Evolutionary conservation across 2,113 vertebrate species (phyloP).

Genomic region (Sceloporus undulatus): DNA sequence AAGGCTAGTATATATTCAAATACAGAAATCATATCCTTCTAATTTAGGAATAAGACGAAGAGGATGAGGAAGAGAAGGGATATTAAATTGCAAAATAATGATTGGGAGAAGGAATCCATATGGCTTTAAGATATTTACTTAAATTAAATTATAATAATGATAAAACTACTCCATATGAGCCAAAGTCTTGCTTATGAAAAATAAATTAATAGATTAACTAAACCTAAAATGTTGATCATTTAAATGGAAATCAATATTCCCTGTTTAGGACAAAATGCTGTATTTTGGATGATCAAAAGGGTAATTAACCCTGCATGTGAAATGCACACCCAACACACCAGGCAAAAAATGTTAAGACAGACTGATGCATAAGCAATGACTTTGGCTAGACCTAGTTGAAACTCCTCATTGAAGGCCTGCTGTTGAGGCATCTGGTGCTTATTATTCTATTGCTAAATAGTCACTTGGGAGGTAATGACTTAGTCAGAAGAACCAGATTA

Average conservation of each 20-base stretch:
- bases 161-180: background rate
- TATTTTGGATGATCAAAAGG: conserved; percentile 32
- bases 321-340: background rate
- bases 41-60: background rate
- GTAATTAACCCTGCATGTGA: background rate
- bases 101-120: background rate
- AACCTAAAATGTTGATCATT: background rate
- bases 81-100: background rate
- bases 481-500: conserved; percentile 44
- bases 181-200: background rate
- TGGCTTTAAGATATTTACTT: background rate
- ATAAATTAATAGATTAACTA: background rate
- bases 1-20: too few relatives aligned
- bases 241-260: conserved; percentile 19
- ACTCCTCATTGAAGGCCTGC: conserved; percentile 32
- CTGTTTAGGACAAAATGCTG: conserved; percentile 7
- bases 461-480: conserved; percentile 32
- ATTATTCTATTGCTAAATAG: conserved; percentile 31
- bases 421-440: conserved; percentile 51
- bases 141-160: background rate
- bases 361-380: conserved; percentile 1
- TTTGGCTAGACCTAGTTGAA: conserved; percentile 37
- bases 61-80: too few relatives aligned
- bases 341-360: conserved; percentile 18
- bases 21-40: too few relatives aligned